These are phyloP conservation scores for Ammodramus savannarum DNA, from an alignment of 2,113 vertebrate genomes.

Conservation along the genomic window DNA sequence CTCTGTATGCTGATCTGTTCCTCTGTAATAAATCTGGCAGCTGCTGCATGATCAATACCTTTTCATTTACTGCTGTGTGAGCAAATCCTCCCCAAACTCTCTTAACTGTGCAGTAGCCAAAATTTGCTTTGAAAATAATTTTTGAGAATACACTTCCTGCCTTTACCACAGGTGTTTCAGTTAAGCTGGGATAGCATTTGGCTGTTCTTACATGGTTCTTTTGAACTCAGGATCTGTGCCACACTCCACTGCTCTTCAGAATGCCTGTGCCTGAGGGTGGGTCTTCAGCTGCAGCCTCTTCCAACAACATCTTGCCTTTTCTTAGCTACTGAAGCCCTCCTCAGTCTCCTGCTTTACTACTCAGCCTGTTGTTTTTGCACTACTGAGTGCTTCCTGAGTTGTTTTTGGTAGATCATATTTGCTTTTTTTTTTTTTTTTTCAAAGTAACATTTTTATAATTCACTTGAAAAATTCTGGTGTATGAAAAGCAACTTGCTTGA, in stretches of 20 bases:
- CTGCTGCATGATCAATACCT: not conserved
- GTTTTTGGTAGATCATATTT: not conserved
- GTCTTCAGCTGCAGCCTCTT: not conserved
- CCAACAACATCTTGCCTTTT: not conserved
- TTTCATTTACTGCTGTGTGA: not conserved
- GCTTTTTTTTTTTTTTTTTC: not conserved
- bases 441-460: not conserved
- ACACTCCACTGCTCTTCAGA: not conserved
- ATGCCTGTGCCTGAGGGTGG: not conserved
- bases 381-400: not conserved
- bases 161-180: not conserved
- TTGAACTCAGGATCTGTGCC: not conserved
- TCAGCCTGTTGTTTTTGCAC: not conserved
- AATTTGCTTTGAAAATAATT: not conserved
- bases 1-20: not conserved
- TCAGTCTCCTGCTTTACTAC: not conserved
- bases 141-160: not conserved
- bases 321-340: not conserved
- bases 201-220: not conserved
- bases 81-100: not conserved
- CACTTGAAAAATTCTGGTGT: not conserved
- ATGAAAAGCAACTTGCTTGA: not conserved
- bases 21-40: not conserved
- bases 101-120: not conserved
- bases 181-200: not conserved